Conservation (phyloP, 2,888 invertebrate species). For the Meloe dianella region DNA sequence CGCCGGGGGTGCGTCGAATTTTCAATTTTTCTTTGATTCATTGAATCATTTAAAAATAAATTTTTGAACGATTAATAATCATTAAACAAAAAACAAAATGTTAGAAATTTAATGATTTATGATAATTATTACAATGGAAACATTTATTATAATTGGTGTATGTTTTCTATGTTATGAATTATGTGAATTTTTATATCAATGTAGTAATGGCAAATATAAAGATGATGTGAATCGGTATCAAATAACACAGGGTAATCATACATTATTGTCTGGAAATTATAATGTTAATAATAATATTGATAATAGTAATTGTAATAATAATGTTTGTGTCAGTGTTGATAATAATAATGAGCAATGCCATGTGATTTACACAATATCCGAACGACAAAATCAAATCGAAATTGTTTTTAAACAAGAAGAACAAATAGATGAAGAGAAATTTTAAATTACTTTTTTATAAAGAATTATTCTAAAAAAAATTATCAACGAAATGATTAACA, state of each 20-base stretch:
- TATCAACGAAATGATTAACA: slow-evolving; percentile 19
- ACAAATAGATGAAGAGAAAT: not conserved
- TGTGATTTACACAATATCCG: slow-evolving; percentile 54
- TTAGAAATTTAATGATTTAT: not conserved
- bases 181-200: slow-evolving; percentile 67
- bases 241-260: not conserved
- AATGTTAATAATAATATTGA: not conserved
- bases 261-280: not conserved
- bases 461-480: no score
- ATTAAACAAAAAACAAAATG: not conserved
- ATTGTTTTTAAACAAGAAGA: not conserved
- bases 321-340: slow-evolving; percentile 24
- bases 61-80: not conserved
- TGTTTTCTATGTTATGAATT: slow-evolving; percentile 73
- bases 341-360: slow-evolving; percentile 42
- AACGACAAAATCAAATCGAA: slow-evolving; percentile 23
- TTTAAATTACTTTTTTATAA: slow-evolving; percentile 7
- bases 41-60: no score
- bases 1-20: not conserved
- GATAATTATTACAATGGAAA: slow-evolving; percentile 63
- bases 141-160: slow-evolving; percentile 70
- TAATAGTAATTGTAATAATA: not conserved
- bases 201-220: slow-evolving; percentile 53
- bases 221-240: slow-evolving; percentile 35
- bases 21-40: not conserved